These are phyloP conservation scores for Ibycter americanus DNA, from an alignment of 2,797 vertebrate genomes.

Conservation along the genomic window DNA sequence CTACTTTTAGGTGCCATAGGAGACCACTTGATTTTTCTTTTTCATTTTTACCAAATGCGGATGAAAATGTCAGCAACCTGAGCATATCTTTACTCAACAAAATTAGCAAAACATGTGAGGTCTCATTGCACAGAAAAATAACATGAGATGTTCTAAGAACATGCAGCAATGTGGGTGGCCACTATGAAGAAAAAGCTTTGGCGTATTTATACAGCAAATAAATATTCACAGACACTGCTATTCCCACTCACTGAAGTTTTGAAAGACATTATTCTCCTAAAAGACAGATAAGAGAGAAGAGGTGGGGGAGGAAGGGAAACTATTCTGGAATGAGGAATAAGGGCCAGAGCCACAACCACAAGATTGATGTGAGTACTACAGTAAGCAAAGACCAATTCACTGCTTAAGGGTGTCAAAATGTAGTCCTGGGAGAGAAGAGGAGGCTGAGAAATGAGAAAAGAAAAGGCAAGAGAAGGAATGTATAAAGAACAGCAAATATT, in stretches of 20 bases:
- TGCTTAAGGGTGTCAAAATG: conserved; percentile 48
- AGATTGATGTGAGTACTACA: conserved; percentile 63
- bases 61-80: neutral
- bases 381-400: conserved; percentile 61
- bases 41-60: neutral
- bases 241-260: conserved; percentile 53
- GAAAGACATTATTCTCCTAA: conserved; percentile 58
- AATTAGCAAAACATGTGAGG: conserved; percentile 9
- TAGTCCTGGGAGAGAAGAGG: conserved; percentile 13
- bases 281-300: conserved; percentile 60
- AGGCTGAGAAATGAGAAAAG: conserved; percentile 64
- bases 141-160: conserved; percentile 32
- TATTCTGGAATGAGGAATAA: conserved; percentile 61
- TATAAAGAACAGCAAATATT: conserved; percentile 60
- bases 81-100: neutral
- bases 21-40: neutral
- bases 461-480: conserved; percentile 37
- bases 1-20: neutral
- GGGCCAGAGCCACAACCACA: conserved; percentile 38
- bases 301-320: conserved; percentile 46
- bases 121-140: neutral
- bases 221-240: conserved; percentile 60
- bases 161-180: conserved; percentile 26
- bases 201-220: conserved; percentile 61
- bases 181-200: conserved; percentile 30